A percentile compares a stretch with the other conserved stretches of the same genome.
These are phyloP conservation scores for Saguinus midas DNA, from an alignment of 2,113 vertebrate genomes.

Conservation along the genomic window DNA sequence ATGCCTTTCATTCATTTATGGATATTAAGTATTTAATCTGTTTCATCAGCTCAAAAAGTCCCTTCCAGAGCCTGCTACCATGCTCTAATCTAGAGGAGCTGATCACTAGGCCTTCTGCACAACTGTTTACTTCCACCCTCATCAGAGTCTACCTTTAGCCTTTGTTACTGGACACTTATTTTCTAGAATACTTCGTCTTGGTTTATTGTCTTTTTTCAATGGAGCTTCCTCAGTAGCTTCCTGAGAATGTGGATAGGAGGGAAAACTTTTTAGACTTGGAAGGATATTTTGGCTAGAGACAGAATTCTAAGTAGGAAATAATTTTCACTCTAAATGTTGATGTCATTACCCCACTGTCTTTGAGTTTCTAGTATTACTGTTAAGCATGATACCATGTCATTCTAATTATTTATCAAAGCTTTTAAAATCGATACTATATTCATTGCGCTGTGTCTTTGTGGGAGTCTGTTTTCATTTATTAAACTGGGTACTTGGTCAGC, in stretches of 20 bases:
- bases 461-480: neutral
- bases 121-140: neutral
- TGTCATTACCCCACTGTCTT: neutral
- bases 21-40: neutral
- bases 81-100: neutral
- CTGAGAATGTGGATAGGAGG: neutral
- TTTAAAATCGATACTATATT: neutral
- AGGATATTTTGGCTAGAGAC: slow-evolving; percentile 31
- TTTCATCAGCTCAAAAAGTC: neutral
- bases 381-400: neutral
- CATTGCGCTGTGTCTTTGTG: neutral
- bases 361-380: neutral
- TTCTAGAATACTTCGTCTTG: neutral
- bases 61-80: neutral
- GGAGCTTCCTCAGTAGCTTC: neutral
- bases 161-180: neutral
- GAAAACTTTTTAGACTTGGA: neutral
- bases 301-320: slow-evolving; percentile 23
- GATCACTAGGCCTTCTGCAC: neutral
- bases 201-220: neutral
- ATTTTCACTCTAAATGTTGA: neutral
- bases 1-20: neutral
- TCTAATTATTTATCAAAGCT: neutral
- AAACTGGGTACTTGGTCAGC: neutral
- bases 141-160: neutral